Evolutionary conservation across 2,113 vertebrate genomes (phyloP).

Genomic region (Balaenoptera acutorostrata): DNA sequence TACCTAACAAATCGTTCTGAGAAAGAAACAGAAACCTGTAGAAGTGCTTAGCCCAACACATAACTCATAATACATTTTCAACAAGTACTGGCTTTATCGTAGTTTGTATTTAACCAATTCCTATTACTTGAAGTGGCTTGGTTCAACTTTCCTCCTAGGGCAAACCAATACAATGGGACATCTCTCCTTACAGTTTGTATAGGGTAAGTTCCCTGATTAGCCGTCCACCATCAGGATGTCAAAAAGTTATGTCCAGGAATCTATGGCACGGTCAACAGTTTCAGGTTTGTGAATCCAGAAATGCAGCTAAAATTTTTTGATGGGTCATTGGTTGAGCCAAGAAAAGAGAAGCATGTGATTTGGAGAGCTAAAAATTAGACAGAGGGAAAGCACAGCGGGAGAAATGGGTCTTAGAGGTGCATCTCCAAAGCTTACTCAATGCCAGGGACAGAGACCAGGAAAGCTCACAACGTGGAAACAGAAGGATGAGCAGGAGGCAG

Average conservation of each 20-base stretch:
- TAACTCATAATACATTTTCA: not conserved
- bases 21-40: not conserved
- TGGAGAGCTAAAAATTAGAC: not conserved
- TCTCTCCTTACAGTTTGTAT: not conserved
- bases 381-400: not conserved
- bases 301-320: not conserved
- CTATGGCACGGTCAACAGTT: not conserved
- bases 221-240: not conserved
- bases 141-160: not conserved
- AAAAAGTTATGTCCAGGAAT: not conserved
- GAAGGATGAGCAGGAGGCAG: conserved; percentile 46
- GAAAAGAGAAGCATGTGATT: not conserved
- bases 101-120: not conserved
- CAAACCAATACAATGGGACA: not conserved
- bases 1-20: not conserved
- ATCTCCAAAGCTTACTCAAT: not conserved
- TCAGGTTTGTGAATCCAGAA: not conserved
- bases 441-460: not conserved
- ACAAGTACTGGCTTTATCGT: not conserved
- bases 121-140: not conserved
- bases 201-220: not conserved
- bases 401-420: not conserved
- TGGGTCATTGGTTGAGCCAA: not conserved
- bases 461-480: not conserved
- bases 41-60: not conserved